phyloP scores from a whole-genome alignment of 1,140 invertebrate species.

The Leucophenga varia region DNA sequence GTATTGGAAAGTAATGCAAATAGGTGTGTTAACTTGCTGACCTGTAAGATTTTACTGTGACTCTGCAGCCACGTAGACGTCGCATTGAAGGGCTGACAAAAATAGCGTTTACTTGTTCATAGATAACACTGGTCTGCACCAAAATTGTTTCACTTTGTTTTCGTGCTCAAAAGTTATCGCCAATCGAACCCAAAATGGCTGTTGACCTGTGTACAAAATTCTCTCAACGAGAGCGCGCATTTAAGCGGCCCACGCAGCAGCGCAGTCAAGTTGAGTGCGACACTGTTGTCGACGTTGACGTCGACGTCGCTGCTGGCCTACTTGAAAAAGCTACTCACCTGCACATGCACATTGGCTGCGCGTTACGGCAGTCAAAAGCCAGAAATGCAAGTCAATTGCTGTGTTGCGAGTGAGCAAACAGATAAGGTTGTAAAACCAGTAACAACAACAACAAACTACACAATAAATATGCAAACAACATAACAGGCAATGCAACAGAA shows the following conservation, averaged over 20 bases:
- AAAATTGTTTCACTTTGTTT: background rate
- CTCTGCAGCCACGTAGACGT: too few species aligned
- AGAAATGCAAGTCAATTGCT: constrained; percentile 1
- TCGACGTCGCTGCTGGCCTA: constrained; percentile 23
- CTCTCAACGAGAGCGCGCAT: constrained; percentile 4
- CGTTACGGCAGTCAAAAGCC: constrained; percentile 8
- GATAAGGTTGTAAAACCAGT: constrained; percentile 1
- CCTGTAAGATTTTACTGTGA: too few species aligned
- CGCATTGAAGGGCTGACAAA: constrained; percentile 18
- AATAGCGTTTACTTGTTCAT: constrained; percentile 11
- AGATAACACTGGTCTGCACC: constrained; percentile 20
- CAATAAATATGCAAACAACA: background rate
- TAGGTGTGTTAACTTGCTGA: too few species aligned
- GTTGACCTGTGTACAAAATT: constrained; percentile 16
- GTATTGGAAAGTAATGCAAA: too few species aligned
- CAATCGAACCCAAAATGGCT: constrained; percentile 16
- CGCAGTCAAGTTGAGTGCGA: constrained; percentile 6
- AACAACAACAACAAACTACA: background rate
- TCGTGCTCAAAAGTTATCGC: constrained; percentile 1
- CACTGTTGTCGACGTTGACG: constrained; percentile 5
- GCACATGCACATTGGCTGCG: constrained; percentile 13
- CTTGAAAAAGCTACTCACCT: constrained; percentile 24
- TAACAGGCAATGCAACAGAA: too few species aligned
- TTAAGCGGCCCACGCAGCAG: constrained; percentile 23
- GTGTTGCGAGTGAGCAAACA: background rate